phyloP scores from a whole-genome alignment of 2,113 vertebrate genomes.

The Chelonoidis abingdonii region DNA sequence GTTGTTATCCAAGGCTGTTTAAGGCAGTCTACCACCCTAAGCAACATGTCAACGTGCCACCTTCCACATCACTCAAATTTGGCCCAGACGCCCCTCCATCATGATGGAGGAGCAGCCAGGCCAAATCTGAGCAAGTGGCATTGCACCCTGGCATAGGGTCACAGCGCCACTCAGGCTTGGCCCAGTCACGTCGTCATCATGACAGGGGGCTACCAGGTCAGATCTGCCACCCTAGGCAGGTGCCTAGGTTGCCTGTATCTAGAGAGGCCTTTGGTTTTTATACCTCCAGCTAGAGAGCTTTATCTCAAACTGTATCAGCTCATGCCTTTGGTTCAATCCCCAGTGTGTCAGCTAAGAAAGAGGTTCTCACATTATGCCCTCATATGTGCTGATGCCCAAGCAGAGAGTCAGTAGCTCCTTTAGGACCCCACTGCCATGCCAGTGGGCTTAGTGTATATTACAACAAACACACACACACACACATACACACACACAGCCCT shows the following conservation, averaged over 20 bases:
- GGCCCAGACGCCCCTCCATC: background rate
- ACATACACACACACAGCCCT: background rate
- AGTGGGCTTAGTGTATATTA: background rate
- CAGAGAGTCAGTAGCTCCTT: background rate
- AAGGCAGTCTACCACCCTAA: background rate
- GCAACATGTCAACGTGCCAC: background rate
- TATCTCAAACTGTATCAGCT: background rate
- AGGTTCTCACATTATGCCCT: background rate
- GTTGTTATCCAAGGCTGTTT: background rate
- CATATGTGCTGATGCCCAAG: background rate
- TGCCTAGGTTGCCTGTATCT: background rate
- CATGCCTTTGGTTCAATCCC: background rate
- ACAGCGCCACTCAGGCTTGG: background rate
- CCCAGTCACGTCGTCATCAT: background rate
- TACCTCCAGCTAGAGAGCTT: background rate
- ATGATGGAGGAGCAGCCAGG: background rate
- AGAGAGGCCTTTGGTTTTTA: background rate
- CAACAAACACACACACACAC: background rate
- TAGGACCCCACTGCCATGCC: fast-evolving
- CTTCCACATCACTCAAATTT: background rate
- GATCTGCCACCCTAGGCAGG: background rate
- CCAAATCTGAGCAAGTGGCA: background rate
- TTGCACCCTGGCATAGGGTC: background rate
- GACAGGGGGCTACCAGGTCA: background rate
- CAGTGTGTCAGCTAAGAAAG: background rate